A percentile compares a stretch with the other conserved stretches of the same genome.
These are phyloP conservation scores for Poeciliopsis paucimaculata DNA, from an alignment of 2,797 vertebrate genomes.

Conservation along the genomic window DNA sequence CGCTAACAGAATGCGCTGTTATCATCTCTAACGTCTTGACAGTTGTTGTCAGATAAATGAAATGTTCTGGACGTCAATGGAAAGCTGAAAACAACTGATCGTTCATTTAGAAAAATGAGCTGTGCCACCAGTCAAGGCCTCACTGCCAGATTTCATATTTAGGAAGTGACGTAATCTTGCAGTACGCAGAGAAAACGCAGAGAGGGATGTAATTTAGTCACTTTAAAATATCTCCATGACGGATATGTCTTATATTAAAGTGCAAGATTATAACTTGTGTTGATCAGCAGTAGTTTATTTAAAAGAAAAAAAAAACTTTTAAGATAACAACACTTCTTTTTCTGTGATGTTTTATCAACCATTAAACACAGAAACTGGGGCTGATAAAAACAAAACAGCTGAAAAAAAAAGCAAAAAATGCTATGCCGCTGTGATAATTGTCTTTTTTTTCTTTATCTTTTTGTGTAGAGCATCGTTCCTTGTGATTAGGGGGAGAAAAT, in stretches of 20 bases:
- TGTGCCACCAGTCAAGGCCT: slow-evolving; percentile 4
- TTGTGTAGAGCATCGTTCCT: slow-evolving; percentile 18
- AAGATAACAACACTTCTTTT: slow-evolving; percentile 17
- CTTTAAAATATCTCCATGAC: neutral
- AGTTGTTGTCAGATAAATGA: slow-evolving; percentile 11
- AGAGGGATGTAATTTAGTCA: neutral
- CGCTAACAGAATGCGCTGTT: neutral
- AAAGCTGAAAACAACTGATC: neutral
- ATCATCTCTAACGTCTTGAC: neutral
- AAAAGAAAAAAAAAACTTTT: neutral
- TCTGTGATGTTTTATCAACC: slow-evolving; percentile 16
- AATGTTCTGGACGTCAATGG: neutral
- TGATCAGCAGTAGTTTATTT: neutral
- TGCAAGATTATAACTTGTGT: neutral
- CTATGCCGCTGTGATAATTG: slow-evolving; percentile 18
- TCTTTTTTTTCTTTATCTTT: neutral
- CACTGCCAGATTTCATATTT: neutral
- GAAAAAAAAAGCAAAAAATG: slow-evolving; percentile 5
- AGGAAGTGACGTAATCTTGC: neutral
- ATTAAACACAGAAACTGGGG: slow-evolving; percentile 11
- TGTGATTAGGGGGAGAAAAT: slow-evolving; percentile 23
- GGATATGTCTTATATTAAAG: neutral
- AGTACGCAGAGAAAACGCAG: neutral
- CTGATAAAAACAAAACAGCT: slow-evolving; percentile 14
- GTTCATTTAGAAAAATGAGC: neutral